Conservation (phyloP, 2,888 invertebrate genomes). For the Mellilla xanthometata region DNA sequence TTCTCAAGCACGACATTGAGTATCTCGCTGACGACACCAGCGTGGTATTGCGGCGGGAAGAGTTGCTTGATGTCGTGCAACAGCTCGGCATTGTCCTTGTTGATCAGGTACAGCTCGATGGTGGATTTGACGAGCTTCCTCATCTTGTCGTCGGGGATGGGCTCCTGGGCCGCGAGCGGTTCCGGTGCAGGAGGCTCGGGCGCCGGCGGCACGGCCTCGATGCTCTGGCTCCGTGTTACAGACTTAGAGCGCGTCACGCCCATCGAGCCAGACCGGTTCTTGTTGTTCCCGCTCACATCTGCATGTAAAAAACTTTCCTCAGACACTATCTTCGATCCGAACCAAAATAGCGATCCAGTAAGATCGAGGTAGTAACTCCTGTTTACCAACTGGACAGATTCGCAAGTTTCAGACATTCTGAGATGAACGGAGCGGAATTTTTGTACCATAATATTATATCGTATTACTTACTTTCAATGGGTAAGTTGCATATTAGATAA, state of each 20-base stretch:
- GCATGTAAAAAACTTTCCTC: neutral
- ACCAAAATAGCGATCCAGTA: too few species aligned
- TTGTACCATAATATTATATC: too few species aligned
- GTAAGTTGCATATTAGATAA: too few species aligned
- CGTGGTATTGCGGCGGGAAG: conserved; percentile 58
- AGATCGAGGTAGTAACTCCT: too few species aligned
- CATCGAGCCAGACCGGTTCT: conserved; percentile 59
- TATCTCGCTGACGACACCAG: conserved; percentile 62
- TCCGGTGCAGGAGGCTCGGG: conserved; percentile 34
- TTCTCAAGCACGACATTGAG: conserved; percentile 63
- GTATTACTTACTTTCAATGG: too few species aligned
- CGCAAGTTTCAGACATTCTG: too few species aligned
- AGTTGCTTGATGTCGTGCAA: conserved; percentile 54
- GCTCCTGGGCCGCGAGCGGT: conserved; percentile 49
- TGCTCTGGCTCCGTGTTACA: conserved; percentile 48
- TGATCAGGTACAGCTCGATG: conserved; percentile 57
- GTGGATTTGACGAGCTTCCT: conserved; percentile 57
- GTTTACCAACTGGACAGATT: too few species aligned
- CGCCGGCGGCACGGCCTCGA: conserved; percentile 36
- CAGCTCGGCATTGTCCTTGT: conserved; percentile 57
- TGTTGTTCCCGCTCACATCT: conserved; percentile 32
- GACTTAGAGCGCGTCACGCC: conserved; percentile 57
- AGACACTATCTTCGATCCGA: too few species aligned
- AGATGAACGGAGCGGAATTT: too few species aligned
- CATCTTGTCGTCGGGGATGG: conserved; percentile 50